These are phyloP conservation scores for Ips nitidus DNA, from an alignment of 1,140 invertebrate species.

Conservation along the genomic window DNA sequence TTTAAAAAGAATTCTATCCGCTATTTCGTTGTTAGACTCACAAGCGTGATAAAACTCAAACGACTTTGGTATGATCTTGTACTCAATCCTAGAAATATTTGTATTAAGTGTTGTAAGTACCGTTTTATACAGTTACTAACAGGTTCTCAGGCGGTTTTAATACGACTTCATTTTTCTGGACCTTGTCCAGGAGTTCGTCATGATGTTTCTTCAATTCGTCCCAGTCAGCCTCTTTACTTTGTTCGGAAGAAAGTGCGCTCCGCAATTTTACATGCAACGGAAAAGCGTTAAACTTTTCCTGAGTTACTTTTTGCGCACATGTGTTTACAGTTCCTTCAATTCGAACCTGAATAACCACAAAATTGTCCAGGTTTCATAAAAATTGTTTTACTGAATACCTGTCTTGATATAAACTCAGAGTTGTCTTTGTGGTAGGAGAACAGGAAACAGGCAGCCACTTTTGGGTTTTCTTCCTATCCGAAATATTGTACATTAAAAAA, in stretches of 20 bases:
- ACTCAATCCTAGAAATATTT: slow-evolving; percentile 13
- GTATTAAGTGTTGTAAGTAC: background rate
- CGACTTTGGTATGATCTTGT: slow-evolving; percentile 16
- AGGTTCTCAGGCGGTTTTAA: slow-evolving; percentile 8
- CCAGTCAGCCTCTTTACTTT: slow-evolving; percentile 17
- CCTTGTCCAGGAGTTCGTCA: slow-evolving; percentile 9
- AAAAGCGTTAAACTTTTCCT: background rate
- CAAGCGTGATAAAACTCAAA: slow-evolving; percentile 21
- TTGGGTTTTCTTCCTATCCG: background rate
- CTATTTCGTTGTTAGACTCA: slow-evolving; percentile 6
- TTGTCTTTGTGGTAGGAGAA: background rate
- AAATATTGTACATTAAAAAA: background rate
- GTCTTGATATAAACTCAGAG: background rate
- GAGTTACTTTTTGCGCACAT: background rate
- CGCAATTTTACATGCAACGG: slow-evolving; percentile 17
- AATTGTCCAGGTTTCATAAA: background rate
- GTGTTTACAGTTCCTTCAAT: slow-evolving; percentile 13
- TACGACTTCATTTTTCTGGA: background rate
- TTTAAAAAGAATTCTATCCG: slow-evolving; percentile 20
- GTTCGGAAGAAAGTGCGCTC: slow-evolving; percentile 2
- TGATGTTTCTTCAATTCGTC: slow-evolving; percentile 13
- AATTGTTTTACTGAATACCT: background rate
- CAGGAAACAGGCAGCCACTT: slow-evolving; percentile 2
- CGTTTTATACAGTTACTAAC: background rate
- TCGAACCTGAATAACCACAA: slow-evolving; percentile 7